Conservation (phyloP, 2,113 vertebrate genomes). For the Tautogolabrus adspersus region DNA sequence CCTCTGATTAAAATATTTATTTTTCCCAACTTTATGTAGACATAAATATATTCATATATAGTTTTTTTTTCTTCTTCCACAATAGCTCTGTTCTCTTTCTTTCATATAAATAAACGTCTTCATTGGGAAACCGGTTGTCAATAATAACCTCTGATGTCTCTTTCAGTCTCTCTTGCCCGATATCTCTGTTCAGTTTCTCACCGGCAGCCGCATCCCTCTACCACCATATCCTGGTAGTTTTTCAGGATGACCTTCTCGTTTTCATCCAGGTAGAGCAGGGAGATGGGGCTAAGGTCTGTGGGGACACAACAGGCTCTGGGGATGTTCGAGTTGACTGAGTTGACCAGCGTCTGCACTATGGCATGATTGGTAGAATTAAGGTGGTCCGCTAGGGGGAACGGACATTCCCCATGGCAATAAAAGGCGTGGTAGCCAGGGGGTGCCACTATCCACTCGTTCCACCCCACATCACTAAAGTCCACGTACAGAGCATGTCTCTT, state of each 20-base stretch:
- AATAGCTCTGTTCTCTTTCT: conserved; percentile 91
- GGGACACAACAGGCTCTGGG: conserved; percentile 99
- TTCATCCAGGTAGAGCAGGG: conserved; percentile 98
- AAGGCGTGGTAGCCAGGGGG: conserved; percentile 97
- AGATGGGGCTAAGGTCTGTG: conserved; percentile 98
- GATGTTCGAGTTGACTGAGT: conserved; percentile 98
- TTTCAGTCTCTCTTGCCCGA: conserved; percentile 51
- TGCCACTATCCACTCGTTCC: conserved; percentile 99
- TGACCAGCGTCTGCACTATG: conserved; percentile 99
- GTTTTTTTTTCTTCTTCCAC: conserved; percentile 86
- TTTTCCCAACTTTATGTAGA: conserved; percentile 95
- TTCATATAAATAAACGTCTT: conserved; percentile 99
- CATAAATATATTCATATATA: conserved; percentile 97
- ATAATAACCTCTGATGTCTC: conserved; percentile 76
- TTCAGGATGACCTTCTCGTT: conserved; percentile 99
- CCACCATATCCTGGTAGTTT: conserved; percentile 99
- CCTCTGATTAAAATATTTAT: conserved; percentile 99
- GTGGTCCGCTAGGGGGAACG: conserved; percentile 96
- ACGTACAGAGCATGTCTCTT: conserved; percentile 95
- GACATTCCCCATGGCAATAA: conserved; percentile 98
- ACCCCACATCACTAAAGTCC: conserved; percentile 99
- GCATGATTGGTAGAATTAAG: conserved; percentile 99
- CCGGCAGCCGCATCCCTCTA: conserved; percentile 98
- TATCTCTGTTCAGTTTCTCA: conserved; percentile 72
- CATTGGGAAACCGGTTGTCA: conserved; percentile 97